Conservation (phyloP, 2,888 invertebrate genomes). For the Noctua janthina region DNA sequence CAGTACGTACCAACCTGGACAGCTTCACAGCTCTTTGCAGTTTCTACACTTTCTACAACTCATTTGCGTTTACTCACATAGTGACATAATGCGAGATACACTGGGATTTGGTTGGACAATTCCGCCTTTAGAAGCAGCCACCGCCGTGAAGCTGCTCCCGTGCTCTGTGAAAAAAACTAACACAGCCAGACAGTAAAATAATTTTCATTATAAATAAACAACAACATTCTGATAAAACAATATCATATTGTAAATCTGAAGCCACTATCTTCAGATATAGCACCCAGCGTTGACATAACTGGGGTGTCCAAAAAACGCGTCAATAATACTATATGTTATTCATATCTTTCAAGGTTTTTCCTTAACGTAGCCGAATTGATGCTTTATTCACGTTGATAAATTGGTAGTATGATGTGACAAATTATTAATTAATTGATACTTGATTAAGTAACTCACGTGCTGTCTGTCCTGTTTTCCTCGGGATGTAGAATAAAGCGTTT, state of each 20-base stretch:
- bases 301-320: background rate
- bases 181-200: background rate
- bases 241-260: conserved; percentile 25
- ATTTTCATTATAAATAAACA: background rate
- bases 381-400: background rate
- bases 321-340: background rate
- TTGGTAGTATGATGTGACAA: background rate
- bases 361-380: background rate
- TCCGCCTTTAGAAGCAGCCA: background rate
- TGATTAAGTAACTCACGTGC: no score
- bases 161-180: background rate
- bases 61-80: no score
- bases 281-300: conserved; percentile 19
- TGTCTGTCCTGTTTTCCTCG: background rate
- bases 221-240: background rate
- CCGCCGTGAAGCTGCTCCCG: background rate
- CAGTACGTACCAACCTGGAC: no score
- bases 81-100: no score
- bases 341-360: conserved; percentile 36
- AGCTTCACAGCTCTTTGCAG: no score
- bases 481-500: background rate
- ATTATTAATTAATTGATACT: background rate
- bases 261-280: conserved; percentile 22
- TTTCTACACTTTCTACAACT: no score
- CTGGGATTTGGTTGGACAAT: background rate